phyloP scores from a whole-genome alignment of 2,113 vertebrate genomes.

The Aleadryas rufinucha region DNA sequence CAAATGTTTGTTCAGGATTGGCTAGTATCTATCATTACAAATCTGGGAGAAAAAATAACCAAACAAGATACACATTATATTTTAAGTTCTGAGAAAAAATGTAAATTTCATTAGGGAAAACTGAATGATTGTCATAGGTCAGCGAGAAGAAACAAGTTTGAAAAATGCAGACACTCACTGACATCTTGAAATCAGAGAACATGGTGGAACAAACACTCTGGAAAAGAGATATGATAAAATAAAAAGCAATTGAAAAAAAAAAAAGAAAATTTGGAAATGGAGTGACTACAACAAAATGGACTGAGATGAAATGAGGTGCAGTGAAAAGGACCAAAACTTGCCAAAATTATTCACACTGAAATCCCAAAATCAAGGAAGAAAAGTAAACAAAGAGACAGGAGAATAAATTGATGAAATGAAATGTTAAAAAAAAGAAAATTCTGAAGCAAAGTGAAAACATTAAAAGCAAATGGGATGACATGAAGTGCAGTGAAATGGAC shows the following conservation, averaged over 20 bases:
- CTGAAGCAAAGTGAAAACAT: not conserved
- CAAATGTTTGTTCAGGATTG: not conserved
- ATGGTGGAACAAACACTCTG: not conserved
- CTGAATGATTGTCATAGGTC: not conserved
- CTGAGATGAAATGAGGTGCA: not conserved
- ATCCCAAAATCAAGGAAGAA: not conserved
- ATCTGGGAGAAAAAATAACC: not conserved
- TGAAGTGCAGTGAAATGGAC: not conserved
- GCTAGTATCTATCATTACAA: not conserved
- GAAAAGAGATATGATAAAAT: not conserved
- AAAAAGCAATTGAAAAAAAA: not conserved
- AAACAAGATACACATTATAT: not conserved
- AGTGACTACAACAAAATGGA: not conserved
- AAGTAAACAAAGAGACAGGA: not conserved
- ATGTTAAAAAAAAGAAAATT: not conserved
- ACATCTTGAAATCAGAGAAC: not conserved
- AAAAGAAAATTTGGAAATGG: not conserved
- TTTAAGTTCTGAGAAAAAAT: not conserved
- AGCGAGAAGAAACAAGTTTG: not conserved
- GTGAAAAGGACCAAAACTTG: not conserved
- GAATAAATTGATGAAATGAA: not conserved
- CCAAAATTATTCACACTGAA: not conserved
- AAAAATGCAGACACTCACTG: not conserved
- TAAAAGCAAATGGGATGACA: not conserved
- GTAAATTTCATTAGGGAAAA: not conserved